A percentile compares a stretch with the other conserved stretches of the same genome.
These are phyloP conservation scores for Platyscapa corneri DNA, from an alignment of 1,140 invertebrate genomes.

Conservation along the genomic window DNA sequence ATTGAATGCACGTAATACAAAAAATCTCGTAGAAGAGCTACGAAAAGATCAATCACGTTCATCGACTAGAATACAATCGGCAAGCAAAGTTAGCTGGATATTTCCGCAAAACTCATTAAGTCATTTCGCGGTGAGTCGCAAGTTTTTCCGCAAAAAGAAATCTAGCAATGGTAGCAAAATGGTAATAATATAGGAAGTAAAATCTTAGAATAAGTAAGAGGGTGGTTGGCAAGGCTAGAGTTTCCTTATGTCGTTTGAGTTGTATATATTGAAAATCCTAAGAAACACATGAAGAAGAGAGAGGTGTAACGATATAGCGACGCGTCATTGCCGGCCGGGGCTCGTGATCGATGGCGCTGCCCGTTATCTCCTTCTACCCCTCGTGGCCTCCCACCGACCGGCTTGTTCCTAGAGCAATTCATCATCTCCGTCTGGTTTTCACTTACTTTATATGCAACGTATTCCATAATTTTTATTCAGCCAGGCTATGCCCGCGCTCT, in stretches of 20 bases:
- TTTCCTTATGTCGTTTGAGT: background rate
- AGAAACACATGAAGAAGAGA: slow-evolving; percentile 22
- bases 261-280: slow-evolving; percentile 35
- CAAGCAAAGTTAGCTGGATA: background rate
- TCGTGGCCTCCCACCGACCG: slow-evolving; percentile 56
- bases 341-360: slow-evolving; percentile 71
- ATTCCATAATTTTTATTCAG: slow-evolving; percentile 75
- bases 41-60: slow-evolving; percentile 39
- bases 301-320: slow-evolving; percentile 35
- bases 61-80: slow-evolving; percentile 24
- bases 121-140: slow-evolving; percentile 10
- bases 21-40: background rate
- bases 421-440: slow-evolving; percentile 75
- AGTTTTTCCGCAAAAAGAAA: slow-evolving; percentile 3
- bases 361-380: slow-evolving; percentile 67
- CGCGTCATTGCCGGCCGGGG: slow-evolving; percentile 70
- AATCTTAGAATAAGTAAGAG: slow-evolving; percentile 39
- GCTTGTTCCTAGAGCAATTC: slow-evolving; percentile 65
- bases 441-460: slow-evolving; percentile 75
- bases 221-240: background rate
- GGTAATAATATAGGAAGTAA: background rate
- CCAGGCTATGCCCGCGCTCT: slow-evolving; percentile 26
- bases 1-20: background rate
- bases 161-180: background rate
- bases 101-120: slow-evolving; percentile 26